These are phyloP conservation scores for Myotis daubentonii DNA, from an alignment of 2,797 vertebrate species.

Conservation along the genomic window DNA sequence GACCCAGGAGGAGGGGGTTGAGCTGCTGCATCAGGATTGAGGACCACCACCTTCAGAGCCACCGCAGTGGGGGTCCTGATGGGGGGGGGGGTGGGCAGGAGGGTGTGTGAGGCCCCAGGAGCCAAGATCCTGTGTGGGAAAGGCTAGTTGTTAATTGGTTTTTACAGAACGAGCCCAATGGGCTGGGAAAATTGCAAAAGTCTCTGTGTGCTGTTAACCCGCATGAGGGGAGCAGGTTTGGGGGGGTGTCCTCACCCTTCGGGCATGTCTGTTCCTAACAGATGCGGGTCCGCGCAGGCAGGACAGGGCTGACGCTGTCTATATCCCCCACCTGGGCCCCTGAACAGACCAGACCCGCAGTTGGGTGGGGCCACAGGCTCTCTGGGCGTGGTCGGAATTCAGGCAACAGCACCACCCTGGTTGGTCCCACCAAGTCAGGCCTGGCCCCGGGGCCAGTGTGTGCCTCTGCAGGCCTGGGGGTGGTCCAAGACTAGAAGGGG, in stretches of 20 bases:
- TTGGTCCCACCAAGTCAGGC: neutral
- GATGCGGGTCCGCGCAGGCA: neutral
- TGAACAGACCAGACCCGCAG: neutral
- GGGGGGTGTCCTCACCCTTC: neutral
- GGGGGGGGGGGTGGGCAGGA: no score
- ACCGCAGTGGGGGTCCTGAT: neutral
- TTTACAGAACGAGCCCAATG: neutral
- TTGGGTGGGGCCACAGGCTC: neutral
- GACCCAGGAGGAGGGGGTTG: neutral
- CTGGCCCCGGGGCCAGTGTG: neutral
- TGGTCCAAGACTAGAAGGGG: neutral
- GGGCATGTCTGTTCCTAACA: neutral
- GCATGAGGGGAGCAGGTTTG: neutral
- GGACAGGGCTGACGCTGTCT: neutral
- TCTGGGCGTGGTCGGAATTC: neutral
- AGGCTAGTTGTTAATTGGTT: neutral
- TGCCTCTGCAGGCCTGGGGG: neutral
- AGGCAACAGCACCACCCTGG: accelerated
- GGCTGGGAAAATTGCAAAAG: neutral
- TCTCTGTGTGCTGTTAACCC: neutral
- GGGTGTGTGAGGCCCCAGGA: neutral
- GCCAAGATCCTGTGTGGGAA: neutral
- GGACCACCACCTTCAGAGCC: neutral
- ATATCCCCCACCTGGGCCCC: neutral
- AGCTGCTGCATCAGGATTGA: neutral